These are phyloP conservation scores for Zaprionus obscuricornis DNA, from an alignment of 2,888 invertebrate genomes.

Conservation along the genomic window DNA sequence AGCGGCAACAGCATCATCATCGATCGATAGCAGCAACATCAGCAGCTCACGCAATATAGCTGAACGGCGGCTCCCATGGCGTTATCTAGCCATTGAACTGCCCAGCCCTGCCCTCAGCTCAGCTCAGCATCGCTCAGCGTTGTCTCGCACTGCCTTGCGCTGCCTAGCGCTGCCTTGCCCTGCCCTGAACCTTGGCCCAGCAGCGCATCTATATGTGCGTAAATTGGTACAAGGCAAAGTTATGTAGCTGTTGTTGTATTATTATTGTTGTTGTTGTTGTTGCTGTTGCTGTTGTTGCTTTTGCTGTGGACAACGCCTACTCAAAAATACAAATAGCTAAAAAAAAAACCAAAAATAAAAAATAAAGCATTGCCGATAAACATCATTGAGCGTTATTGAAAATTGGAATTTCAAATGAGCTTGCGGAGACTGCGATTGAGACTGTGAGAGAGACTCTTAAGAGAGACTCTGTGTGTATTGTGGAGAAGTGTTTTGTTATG, in stretches of 20 bases:
- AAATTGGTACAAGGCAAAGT: constrained; percentile 75
- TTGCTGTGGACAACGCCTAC: constrained; percentile 71
- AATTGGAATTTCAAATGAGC: constrained; percentile 78
- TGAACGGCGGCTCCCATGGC: constrained; percentile 56
- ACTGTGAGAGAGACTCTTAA: constrained; percentile 2
- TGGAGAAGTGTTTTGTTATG: too few species aligned
- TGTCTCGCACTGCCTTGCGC: constrained; percentile 49
- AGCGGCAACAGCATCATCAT: constrained; percentile 23
- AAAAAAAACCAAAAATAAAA: constrained; percentile 10
- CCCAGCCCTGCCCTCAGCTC: constrained; percentile 7
- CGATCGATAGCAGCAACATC: constrained; percentile 31
- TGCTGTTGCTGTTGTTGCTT: constrained; percentile 21
- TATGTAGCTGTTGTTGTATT: constrained; percentile 22
- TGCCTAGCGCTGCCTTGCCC: constrained; percentile 38
- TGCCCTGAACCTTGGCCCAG: constrained; percentile 73
- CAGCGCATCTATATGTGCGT: constrained; percentile 55
- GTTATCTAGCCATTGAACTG: constrained; percentile 66
- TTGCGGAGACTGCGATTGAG: too few species aligned
- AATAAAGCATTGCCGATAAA: constrained; percentile 56
- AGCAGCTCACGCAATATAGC: constrained; percentile 41
- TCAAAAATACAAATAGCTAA: constrained; percentile 38
- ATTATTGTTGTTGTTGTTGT: constrained; percentile 16
- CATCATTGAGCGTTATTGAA: constrained; percentile 76
- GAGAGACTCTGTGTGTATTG: too few species aligned
- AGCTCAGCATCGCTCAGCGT: constrained; percentile 12